Conservation (phyloP, 2,888 invertebrate species). For the Drosophila falleni region DNA sequence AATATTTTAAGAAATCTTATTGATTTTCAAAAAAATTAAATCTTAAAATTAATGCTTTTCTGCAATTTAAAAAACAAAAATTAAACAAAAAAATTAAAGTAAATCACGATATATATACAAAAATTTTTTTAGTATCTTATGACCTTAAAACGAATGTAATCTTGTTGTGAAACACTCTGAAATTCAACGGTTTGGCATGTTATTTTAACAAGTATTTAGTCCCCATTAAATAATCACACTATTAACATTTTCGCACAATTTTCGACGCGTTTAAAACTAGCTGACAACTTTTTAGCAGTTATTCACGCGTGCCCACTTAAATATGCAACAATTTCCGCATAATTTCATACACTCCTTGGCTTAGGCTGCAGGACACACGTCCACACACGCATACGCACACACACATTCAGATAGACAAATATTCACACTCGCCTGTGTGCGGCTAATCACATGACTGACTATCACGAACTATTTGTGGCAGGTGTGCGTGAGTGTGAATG, state of each 20-base stretch:
- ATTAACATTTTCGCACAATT: constrained; percentile 24
- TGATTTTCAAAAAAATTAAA: no score
- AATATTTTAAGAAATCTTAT: no score
- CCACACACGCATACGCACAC: not conserved
- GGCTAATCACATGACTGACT: constrained; percentile 75
- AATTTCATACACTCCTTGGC: constrained; percentile 60
- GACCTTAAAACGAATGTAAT: not conserved
- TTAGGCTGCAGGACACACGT: constrained; percentile 19
- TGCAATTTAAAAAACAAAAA: no score
- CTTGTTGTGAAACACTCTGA: not conserved
- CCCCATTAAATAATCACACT: constrained; percentile 5
- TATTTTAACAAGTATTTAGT: constrained; percentile 6
- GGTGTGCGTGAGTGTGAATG: constrained; percentile 31
- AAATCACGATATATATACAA: no score
- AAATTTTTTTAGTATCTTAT: not conserved
- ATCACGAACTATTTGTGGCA: constrained; percentile 57
- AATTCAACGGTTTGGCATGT: not conserved
- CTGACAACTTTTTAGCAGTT: constrained; percentile 54
- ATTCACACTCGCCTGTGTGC: constrained; percentile 30
- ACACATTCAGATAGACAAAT: constrained; percentile 9
- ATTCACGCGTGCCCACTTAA: constrained; percentile 74
- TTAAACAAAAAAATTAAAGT: no score
- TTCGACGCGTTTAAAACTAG: constrained; percentile 27
- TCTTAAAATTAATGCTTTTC: no score
- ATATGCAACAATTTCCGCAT: constrained; percentile 81